Conservation (phyloP, 2,888 invertebrate genomes). For the Drosophila subsilvestris region DNA sequence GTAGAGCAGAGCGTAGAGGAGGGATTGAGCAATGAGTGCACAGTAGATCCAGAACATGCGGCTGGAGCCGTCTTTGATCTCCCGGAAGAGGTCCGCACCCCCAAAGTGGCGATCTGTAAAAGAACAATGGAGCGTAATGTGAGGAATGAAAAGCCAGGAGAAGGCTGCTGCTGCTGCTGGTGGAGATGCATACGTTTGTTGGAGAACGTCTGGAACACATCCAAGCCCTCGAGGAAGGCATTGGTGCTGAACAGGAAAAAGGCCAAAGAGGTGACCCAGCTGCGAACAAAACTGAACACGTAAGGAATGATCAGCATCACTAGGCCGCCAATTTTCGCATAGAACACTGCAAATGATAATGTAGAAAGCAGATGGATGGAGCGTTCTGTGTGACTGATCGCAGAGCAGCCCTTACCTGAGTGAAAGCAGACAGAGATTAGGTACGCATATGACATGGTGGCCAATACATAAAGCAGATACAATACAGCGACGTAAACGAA, state of each 20-base stretch:
- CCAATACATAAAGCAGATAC: constrained; percentile 74
- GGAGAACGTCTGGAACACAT: constrained; percentile 80
- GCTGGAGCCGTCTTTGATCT: constrained; percentile 72
- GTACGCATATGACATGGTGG: constrained; percentile 81
- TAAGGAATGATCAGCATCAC: constrained; percentile 80
- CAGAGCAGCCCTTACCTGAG: constrained; percentile 72
- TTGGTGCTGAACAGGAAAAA: constrained; percentile 74
- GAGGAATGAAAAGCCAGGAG: neutral
- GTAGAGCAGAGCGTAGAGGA: constrained; percentile 79
- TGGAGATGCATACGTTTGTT: constrained; percentile 80
- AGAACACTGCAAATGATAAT: constrained; percentile 72
- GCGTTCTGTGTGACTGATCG: neutral
- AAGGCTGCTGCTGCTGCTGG: neutral
- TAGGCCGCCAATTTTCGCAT: constrained; percentile 82
- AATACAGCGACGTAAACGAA: constrained; percentile 66
- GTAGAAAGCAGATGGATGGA: neutral
- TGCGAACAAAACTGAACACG: constrained; percentile 73
- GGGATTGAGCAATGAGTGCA: constrained; percentile 71
- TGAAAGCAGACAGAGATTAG: constrained; percentile 83
- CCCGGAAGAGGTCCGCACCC: constrained; percentile 63
- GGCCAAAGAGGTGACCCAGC: constrained; percentile 61
- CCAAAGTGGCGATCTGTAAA: constrained; percentile 73
- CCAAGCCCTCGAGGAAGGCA: constrained; percentile 80
- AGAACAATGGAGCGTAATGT: neutral
- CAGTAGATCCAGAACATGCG: constrained; percentile 70